These are phyloP conservation scores for Collichthys lucidus DNA, from an alignment of 2,113 vertebrate species.

Conservation along the genomic window DNA sequence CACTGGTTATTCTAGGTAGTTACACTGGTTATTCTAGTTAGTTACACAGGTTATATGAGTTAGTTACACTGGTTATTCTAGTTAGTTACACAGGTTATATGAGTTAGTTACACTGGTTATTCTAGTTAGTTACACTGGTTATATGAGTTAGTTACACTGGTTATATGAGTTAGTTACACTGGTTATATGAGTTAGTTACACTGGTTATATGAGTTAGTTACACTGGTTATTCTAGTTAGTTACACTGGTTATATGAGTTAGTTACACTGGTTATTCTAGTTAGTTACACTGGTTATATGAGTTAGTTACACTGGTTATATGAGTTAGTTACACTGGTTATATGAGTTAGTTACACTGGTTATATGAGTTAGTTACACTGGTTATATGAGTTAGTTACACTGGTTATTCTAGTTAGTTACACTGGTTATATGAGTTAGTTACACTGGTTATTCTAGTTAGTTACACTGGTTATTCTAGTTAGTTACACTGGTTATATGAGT, in stretches of 20 bases:
- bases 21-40: too few species aligned
- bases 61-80: neutral
- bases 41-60: neutral
- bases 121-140: conserved; percentile 82
- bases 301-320: neutral
- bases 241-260: too few species aligned
- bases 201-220: neutral
- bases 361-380: neutral
- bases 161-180: too few species aligned
- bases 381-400: too few species aligned
- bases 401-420: conserved; percentile 83
- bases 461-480: conserved; percentile 82
- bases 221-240: neutral
- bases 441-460: neutral
- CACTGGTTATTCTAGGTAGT: too few species aligned
- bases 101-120: too few species aligned
- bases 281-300: neutral
- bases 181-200: conserved; percentile 78
- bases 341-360: conserved; percentile 76
- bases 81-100: too few species aligned
- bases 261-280: conserved; percentile 81
- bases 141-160: neutral
- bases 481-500: neutral
- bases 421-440: neutral
- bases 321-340: too few species aligned